phyloP scores from a whole-genome alignment of 2,888 invertebrate genomes.

The Danaus chrysippus region DNA sequence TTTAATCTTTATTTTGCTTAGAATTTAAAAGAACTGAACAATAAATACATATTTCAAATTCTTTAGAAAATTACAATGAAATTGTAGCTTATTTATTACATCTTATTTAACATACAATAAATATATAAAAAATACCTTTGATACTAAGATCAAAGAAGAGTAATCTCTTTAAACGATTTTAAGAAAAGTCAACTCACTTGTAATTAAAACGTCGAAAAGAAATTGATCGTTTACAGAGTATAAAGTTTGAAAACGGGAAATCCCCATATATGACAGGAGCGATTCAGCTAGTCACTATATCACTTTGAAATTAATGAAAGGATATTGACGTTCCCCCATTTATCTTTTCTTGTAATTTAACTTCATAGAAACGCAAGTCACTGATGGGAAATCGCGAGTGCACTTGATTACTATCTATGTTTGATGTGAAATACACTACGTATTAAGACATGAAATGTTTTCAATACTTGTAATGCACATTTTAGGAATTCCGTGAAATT shows the following conservation, averaged over 20 bases:
- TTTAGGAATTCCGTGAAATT: too few species aligned
- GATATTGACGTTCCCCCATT: conserved; percentile 39
- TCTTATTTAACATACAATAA: not conserved
- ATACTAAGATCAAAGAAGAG: not conserved
- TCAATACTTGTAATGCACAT: too few species aligned
- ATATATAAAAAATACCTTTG: not conserved
- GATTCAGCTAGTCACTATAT: conserved; percentile 7
- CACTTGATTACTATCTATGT: conserved; percentile 7
- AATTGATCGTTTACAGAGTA: conserved; percentile 4
- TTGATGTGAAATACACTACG: conserved; percentile 5
- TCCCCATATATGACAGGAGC: conserved; percentile 8
- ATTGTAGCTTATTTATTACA: not conserved
- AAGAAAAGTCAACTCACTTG: conserved; percentile 7
- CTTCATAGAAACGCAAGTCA: conserved; percentile 39
- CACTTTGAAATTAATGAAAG: conserved; percentile 29
- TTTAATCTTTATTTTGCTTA: not conserved
- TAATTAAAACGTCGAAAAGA: conserved; percentile 7
- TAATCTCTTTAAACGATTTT: not conserved
- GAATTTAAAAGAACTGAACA: too few species aligned
- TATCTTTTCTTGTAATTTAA: conserved; percentile 40
- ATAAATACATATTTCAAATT: not conserved
- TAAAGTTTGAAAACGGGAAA: conserved; percentile 8
- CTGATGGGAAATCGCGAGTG: conserved; percentile 15
- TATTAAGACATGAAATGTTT: not conserved
- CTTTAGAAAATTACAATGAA: not conserved